These are phyloP conservation scores for Antheraea yamamai DNA, from an alignment of 2,888 invertebrate species.

Conservation along the genomic window DNA sequence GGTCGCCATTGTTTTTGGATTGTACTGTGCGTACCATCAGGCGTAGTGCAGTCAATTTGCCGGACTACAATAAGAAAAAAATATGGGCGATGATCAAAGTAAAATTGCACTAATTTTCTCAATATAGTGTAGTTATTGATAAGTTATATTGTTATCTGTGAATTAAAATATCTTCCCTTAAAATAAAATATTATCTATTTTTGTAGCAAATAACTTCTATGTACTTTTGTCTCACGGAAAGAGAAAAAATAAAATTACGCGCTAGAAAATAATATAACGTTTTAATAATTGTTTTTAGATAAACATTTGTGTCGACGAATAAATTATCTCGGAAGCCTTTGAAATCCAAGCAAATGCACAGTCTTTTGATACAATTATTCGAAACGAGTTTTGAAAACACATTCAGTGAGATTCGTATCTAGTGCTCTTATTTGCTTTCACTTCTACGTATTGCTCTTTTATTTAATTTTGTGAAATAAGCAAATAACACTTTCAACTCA, in stretches of 20 bases:
- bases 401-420: not conserved
- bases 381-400: slow-evolving; percentile 8
- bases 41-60: no score
- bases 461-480: not conserved
- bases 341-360: slow-evolving; percentile 18
- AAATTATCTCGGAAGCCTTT: slow-evolving; percentile 12
- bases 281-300: slow-evolving; percentile 13
- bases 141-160: not conserved
- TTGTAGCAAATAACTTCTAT: not conserved
- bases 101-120: no score
- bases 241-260: not conserved
- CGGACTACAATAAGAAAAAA: no score
- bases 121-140: no score
- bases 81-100: no score
- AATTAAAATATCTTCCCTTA: no score
- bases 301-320: slow-evolving; percentile 15
- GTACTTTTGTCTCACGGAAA: not conserved
- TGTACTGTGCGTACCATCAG: no score
- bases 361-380: slow-evolving; percentile 11
- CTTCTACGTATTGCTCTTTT: not conserved
- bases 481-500: not conserved
- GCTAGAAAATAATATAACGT: not conserved
- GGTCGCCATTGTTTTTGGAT: no score
- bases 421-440: not conserved
- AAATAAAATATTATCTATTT: not conserved